Evolutionary conservation across 23 tunicate species (phyloP).

Genomic region (Corella eumyota): DNA sequence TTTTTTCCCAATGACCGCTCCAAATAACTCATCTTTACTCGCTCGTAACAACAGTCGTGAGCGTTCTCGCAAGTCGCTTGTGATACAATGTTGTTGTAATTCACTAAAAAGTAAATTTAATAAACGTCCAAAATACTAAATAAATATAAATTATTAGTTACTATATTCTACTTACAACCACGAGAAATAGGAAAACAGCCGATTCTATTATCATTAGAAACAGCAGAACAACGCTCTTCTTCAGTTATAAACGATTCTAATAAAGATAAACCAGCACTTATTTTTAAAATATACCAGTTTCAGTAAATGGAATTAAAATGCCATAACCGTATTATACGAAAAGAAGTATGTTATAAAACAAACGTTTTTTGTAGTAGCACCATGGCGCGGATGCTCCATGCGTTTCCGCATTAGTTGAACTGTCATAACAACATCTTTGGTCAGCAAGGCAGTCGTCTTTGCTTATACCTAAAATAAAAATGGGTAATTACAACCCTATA

Average conservation of each 20-base stretch:
- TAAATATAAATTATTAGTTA: too few species aligned
- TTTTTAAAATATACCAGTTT: too few species aligned
- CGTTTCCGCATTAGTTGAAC: conserved; percentile 15
- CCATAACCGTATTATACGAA: too few species aligned
- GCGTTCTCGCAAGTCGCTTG: conserved; percentile 36
- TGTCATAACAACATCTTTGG: conserved; percentile 79
- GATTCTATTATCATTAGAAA: conserved; percentile 12
- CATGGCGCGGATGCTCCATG: conserved; percentile 29
- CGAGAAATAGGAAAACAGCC: conserved; percentile 30
- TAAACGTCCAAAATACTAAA: too few species aligned
- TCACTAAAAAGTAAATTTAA: conserved; percentile 10
- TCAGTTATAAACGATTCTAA: conserved; percentile 21
- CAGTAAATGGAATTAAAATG: too few species aligned
- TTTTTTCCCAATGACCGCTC: conserved; percentile 5
- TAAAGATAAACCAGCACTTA: neutral
- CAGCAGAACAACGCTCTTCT: conserved; percentile 14
- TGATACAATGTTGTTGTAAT: conserved; percentile 14
- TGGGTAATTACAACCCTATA: neutral
- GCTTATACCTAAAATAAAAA: conserved; percentile 31
- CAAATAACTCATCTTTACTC: conserved; percentile 16
- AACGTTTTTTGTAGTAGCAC: conserved; percentile 81
- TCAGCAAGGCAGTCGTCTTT: conserved; percentile 43
- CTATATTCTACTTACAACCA: too few species aligned
- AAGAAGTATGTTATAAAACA: neutral
- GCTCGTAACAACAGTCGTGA: conserved; percentile 59